phyloP scores from a whole-genome alignment of 1,140 invertebrate genomes.

The Polypedilum vanderplanki region DNA sequence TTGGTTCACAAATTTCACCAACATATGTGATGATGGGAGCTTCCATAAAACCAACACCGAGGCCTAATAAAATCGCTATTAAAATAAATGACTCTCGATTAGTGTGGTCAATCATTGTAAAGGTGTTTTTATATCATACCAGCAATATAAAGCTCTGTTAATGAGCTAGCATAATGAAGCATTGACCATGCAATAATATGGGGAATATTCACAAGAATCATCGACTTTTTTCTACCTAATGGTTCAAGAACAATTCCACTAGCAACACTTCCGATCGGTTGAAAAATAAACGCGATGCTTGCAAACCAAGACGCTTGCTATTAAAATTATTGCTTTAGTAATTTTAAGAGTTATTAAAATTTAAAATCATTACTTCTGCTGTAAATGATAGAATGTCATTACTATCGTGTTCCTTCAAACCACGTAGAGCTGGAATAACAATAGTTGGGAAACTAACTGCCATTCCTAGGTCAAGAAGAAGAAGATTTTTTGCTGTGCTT shows the following conservation, averaged over 20 bases:
- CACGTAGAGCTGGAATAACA: conserved; percentile 55
- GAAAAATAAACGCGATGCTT: conserved; percentile 59
- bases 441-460: conserved; percentile 61
- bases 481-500: conserved; percentile 45
- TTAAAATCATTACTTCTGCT: conserved; percentile 26
- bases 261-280: conserved; percentile 59
- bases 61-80: conserved; percentile 38
- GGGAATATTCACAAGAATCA: conserved; percentile 59
- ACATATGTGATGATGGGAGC: conserved; percentile 50
- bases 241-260: conserved; percentile 59
- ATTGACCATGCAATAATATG: conserved; percentile 59
- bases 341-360: neutral
- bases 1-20: conserved; percentile 55
- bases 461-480: conserved; percentile 46
- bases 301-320: conserved; percentile 66
- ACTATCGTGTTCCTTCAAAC: conserved; percentile 38
- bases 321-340: neutral
- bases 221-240: conserved; percentile 56
- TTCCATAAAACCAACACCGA: conserved; percentile 51
- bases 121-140: conserved; percentile 35
- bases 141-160: conserved; percentile 42
- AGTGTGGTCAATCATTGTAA: neutral
- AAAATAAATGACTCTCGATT: neutral
- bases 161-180: conserved; percentile 51
- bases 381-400: conserved; percentile 48